phyloP scores from a whole-genome alignment of 2,113 vertebrate genomes.

The Sphaerodactylus townsendi region DNA sequence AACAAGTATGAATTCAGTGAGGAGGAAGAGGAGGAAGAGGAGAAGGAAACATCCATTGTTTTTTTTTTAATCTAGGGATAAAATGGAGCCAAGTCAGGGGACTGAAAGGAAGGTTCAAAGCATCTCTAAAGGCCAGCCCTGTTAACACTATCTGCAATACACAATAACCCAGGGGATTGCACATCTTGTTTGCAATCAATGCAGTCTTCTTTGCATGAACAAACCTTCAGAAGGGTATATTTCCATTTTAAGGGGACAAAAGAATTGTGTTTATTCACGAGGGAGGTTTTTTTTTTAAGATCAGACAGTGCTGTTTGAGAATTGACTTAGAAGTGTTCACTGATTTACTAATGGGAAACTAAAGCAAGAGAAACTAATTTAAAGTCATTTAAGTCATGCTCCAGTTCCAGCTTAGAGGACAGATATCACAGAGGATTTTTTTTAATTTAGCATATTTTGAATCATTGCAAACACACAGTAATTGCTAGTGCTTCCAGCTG shows the following conservation, averaged over 20 bases:
- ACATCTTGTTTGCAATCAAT: background rate
- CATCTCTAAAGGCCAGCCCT: background rate
- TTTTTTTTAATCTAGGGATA: background rate
- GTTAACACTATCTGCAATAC: background rate
- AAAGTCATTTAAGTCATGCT: conserved; percentile 5
- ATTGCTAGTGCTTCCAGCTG: conserved; percentile 37
- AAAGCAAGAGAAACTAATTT: conserved; percentile 24
- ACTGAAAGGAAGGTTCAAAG: no score
- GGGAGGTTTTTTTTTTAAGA: conserved; percentile 18
- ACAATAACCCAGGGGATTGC: background rate
- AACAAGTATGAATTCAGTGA: background rate
- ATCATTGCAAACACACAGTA: conserved; percentile 36
- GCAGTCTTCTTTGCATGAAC: conserved; percentile 13
- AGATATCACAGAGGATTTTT: conserved; percentile 23
- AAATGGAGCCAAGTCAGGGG: background rate
- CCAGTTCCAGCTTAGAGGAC: conserved; percentile 19
- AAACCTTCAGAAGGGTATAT: conserved; percentile 6
- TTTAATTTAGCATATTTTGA: conserved; percentile 9
- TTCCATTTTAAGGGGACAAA: conserved; percentile 17
- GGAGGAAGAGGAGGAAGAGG: no score
- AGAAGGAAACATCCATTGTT: background rate
- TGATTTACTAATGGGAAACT: conserved; percentile 32
- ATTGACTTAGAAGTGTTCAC: conserved; percentile 1
- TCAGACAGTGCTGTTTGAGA: conserved; percentile 43
- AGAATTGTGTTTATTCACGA: conserved; percentile 34